phyloP scores from a whole-genome alignment of 2,888 invertebrate species.

The Athalia cordata region DNA sequence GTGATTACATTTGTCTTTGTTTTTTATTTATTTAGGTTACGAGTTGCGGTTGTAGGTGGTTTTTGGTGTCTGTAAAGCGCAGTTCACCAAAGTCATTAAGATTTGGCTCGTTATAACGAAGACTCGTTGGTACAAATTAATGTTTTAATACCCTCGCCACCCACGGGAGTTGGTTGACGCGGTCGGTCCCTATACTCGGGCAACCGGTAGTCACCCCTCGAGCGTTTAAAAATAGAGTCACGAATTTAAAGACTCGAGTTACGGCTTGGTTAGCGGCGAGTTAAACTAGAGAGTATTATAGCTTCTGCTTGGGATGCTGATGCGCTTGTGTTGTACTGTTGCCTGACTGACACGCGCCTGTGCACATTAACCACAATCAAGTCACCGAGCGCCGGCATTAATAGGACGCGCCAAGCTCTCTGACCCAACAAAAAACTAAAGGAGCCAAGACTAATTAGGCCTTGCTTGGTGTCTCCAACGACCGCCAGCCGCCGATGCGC shows the following conservation, averaged over 20 bases:
- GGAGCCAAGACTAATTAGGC: constrained; percentile 43
- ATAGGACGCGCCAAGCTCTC: constrained; percentile 15
- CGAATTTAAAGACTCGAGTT: constrained; percentile 45
- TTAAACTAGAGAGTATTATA: constrained; percentile 27
- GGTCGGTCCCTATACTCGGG: constrained; percentile 1
- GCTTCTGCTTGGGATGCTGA: too few relatives aligned
- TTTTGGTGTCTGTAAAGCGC: neutral
- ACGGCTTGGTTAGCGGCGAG: constrained; percentile 37
- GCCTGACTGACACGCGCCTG: constrained; percentile 50
- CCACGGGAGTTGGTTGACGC: constrained; percentile 18
- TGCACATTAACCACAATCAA: constrained; percentile 47
- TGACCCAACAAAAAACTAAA: constrained; percentile 38
- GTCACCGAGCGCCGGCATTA: constrained; percentile 40
- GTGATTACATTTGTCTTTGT: neutral
- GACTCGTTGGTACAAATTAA: constrained; percentile 45
- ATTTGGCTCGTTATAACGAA: constrained; percentile 42
- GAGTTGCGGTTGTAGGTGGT: neutral
- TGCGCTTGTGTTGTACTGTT: too few relatives aligned
- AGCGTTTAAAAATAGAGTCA: constrained; percentile 44
- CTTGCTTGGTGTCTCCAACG: constrained; percentile 3
- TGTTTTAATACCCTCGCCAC: constrained; percentile 40
- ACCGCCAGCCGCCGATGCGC: too few relatives aligned
- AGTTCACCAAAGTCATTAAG: constrained; percentile 36
- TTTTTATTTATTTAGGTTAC: neutral
- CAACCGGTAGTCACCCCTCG: constrained; percentile 40